Conservation (phyloP, 2,113 vertebrate genomes). For the Corythornis vintsioides region DNA sequence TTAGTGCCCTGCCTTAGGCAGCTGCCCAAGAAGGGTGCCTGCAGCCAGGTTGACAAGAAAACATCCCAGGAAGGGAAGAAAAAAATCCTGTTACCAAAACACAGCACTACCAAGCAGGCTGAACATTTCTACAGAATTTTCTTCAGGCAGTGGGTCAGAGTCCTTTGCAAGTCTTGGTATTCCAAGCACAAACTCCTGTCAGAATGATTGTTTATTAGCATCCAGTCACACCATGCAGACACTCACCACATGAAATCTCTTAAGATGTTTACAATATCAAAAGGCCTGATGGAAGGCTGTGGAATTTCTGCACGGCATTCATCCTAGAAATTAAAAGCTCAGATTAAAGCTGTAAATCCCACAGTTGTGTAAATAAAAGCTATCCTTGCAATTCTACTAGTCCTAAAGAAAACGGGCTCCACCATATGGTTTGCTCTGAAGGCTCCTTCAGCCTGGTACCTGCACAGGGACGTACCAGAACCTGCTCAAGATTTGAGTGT, state of each 20-base stretch:
- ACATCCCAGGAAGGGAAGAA: not conserved
- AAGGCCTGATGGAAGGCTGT: not conserved
- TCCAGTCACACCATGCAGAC: not conserved
- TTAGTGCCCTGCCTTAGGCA: not conserved
- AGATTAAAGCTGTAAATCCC: not conserved
- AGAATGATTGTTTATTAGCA: not conserved
- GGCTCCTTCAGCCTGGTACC: accelerated
- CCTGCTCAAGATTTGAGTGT: not conserved
- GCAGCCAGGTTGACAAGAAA: not conserved
- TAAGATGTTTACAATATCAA: not conserved
- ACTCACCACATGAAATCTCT: conserved; percentile 10
- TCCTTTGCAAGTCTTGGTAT: not conserved
- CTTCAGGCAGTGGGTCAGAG: conserved; percentile 7
- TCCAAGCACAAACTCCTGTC: conserved; percentile 19
- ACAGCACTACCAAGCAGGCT: not conserved
- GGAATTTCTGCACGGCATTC: not conserved
- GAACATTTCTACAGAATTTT: not conserved
- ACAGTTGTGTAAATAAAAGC: not conserved
- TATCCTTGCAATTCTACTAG: not conserved
- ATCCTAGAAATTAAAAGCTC: not conserved
- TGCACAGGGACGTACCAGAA: not conserved
- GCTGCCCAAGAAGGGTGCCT: not conserved
- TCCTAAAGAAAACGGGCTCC: not conserved
- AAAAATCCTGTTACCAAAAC: not conserved
- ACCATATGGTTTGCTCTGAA: accelerated